Evolutionary conservation across 2,888 invertebrate species (phyloP).

Genomic region (Heteromyza rotundicornis): DNA sequence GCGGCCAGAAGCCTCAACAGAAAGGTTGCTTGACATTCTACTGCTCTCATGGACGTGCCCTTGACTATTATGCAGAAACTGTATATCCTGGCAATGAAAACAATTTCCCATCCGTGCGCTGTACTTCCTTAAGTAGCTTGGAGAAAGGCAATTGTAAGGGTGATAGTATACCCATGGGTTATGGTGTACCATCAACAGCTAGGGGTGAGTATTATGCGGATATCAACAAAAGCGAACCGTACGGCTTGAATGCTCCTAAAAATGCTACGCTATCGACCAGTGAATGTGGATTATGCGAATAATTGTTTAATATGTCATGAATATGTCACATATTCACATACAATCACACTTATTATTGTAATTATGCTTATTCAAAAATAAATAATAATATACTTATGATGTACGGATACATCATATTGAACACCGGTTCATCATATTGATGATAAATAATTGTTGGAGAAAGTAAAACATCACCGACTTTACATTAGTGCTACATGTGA

Average conservation of each 20-base stretch:
- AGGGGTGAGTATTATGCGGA: conserved; percentile 60
- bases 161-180: conserved; percentile 52
- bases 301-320: too few species aligned
- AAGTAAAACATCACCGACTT: too few species aligned
- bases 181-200: conserved; percentile 39
- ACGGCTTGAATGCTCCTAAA: conserved; percentile 37
- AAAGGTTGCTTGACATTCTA: conserved; percentile 48
- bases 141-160: conserved; percentile 47
- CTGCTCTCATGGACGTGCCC: conserved; percentile 56
- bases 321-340: too few species aligned
- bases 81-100: conserved; percentile 58
- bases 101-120: conserved; percentile 53
- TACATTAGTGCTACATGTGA: too few species aligned
- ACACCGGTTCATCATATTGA: too few species aligned
- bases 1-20: conserved; percentile 51
- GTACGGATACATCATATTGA: too few species aligned
- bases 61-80: conserved; percentile 55
- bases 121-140: conserved; percentile 50
- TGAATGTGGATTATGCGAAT: conserved; percentile 19
- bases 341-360: too few species aligned
- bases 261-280: not conserved
- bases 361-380: too few species aligned
- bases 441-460: too few species aligned
- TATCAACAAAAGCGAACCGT: conserved; percentile 46
- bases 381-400: too few species aligned